Evolutionary conservation across 2,888 invertebrate species (phyloP), one percentile per base, ranked within the genome.

Genomic region (Megaustenia siamemsis): DNA sequence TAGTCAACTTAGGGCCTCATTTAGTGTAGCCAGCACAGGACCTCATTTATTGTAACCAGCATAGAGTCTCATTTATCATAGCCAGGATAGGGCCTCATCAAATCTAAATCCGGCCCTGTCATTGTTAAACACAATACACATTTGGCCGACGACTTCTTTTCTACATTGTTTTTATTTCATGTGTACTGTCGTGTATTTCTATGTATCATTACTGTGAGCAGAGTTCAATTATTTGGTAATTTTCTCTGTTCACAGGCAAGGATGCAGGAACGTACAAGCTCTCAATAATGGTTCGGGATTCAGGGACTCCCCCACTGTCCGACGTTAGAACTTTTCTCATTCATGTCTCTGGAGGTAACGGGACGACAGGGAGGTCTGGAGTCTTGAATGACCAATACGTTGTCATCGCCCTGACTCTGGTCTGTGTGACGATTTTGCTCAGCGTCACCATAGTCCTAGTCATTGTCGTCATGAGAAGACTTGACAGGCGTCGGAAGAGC

Each of bases 371-470:
- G 0, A 75, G 60, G 18, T 82, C 71, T n/a, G 73, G 84, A n/a
- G 82, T 82, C 78, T 60, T 40, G 43, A 79, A 80, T 21, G 88
- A 88, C 78, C 88, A 86, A 35, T 87, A 88, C 83, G 82, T 89
- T 73, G 80, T 90, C 56, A 91, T 91, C 75, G 90, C 89, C 28
- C 86, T 92, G 12, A 90, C 90, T 63, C 90, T 92, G 79, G 89
- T 91, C 77, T 89, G 91, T 86, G 89, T 91, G 75, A 91, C 91
- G 63, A 88, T 90, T 56, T 89, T 91, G 75, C 84, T 92, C 35
- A 90, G 90, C 77, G 90, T 90, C n/a, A 90, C 91, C 32, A 91
- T 92, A 82, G 88, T 92, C 24, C 87, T 92, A 10, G 89, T 91
- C 73, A 91, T 92, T 82, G 90, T 91, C 80, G 87, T 92, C 49